Percentiles rank a stretch among this genome's conserved stretches.
Conservation (phyloP, 2,797 vertebrate species). For the Phyllotis vaccarum region DNA sequence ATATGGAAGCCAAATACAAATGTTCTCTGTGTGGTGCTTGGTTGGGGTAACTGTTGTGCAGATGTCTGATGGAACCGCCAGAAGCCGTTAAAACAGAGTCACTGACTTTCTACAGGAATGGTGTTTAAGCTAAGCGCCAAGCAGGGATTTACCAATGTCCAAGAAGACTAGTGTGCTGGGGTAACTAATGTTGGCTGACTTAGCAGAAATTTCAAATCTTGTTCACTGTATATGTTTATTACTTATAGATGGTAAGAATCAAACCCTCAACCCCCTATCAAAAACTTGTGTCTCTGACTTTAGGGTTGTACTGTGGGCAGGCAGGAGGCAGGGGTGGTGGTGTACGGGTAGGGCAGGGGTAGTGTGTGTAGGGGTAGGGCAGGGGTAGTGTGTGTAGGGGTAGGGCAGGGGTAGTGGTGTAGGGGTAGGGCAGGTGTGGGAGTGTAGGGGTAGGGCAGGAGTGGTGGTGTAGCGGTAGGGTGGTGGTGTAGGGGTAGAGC, state of each 20-base stretch:
- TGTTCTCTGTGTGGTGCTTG: not conserved
- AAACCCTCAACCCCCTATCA: not conserved
- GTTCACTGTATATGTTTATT: not conserved
- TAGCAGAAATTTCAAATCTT: not conserved
- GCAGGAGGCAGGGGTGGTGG: not conserved
- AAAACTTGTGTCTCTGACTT: not conserved
- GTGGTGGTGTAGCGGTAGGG: not conserved
- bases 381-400: too few species aligned
- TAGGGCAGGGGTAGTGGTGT: too few species aligned
- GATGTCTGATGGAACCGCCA: fast-evolving
- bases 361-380: too few species aligned
- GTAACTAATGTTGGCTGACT: not conserved
- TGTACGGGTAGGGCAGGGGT: not conserved
- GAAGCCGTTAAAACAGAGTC: too few species aligned
- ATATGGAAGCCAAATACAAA: not conserved
- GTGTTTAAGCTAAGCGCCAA: not conserved
- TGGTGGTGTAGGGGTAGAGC: too few species aligned
- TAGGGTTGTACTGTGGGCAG: not conserved
- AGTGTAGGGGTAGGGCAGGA: too few species aligned
- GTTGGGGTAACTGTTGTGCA: not conserved
- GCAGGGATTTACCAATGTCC: not conserved
- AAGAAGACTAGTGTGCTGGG: not conserved
- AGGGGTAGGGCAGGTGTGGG: not conserved
- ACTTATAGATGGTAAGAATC: not conserved
- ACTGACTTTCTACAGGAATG: not conserved